Evolutionary conservation across 2,113 vertebrate species (phyloP).

Genomic region (Plecturocebus donacophilus): DNA sequence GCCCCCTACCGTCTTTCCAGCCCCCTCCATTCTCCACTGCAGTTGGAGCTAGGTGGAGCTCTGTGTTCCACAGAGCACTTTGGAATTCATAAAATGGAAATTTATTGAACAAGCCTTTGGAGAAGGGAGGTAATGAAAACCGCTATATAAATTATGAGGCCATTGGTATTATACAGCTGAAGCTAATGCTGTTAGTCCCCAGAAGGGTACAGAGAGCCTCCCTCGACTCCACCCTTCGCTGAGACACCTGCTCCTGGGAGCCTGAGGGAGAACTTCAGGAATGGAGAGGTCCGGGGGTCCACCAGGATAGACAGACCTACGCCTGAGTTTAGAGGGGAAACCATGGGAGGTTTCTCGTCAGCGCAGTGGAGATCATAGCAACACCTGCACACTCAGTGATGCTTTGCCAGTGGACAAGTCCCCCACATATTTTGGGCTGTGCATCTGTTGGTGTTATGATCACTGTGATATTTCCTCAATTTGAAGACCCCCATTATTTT

Average conservation of each 20-base stretch:
- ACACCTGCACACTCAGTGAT: accelerated
- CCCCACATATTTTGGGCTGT: accelerated
- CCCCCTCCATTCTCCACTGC: not conserved
- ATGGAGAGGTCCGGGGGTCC: not conserved
- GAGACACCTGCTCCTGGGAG: not conserved
- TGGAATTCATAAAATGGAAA: slow-evolving; percentile 84
- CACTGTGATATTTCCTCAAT: not conserved
- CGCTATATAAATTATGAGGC: slow-evolving; percentile 77
- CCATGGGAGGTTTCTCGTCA: accelerated
- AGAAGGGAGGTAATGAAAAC: slow-evolving; percentile 82
- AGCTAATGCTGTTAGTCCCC: slow-evolving; percentile 44
- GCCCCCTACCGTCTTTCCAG: not conserved
- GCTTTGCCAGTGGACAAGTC: not conserved
- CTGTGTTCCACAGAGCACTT: slow-evolving; percentile 70
- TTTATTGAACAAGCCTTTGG: slow-evolving; percentile 82
- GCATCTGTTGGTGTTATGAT: not conserved
- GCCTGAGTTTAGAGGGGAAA: not conserved
- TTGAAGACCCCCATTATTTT: not conserved
- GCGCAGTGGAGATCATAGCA: accelerated
- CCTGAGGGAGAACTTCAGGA: not conserved
- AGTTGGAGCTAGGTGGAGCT: slow-evolving; percentile 56
- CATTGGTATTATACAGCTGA: slow-evolving; percentile 41
- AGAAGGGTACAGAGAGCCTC: slow-evolving; percentile 9
- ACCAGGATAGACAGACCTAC: not conserved
- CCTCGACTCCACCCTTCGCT: not conserved